Evolutionary conservation across 2,113 vertebrate genomes (phyloP).

Genomic region (Ia io): DNA sequence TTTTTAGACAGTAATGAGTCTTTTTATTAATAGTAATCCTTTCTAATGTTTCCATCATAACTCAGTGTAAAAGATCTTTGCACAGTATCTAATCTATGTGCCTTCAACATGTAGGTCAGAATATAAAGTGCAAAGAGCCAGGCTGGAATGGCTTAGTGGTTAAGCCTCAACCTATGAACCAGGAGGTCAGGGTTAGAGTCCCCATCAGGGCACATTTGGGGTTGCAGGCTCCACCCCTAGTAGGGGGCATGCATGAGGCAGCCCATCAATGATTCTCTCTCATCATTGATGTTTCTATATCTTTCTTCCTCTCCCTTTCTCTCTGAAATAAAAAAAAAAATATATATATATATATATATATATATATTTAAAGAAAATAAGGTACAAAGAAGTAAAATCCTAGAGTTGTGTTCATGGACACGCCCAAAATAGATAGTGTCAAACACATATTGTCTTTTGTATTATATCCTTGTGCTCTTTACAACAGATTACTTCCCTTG

Average conservation of each 20-base stretch:
- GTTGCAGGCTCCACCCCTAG: too few relatives aligned
- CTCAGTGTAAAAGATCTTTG: neutral
- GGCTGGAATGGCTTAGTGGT: too few relatives aligned
- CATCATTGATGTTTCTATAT: too few relatives aligned
- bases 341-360: too few relatives aligned
- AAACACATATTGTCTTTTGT: neutral
- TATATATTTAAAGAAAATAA: neutral
- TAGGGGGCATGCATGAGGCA: too few relatives aligned
- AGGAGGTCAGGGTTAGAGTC: too few relatives aligned
- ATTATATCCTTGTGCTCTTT: neutral
- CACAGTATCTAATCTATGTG: neutral
- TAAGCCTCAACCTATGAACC: too few relatives aligned
- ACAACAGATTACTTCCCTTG: neutral
- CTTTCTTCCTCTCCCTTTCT: too few relatives aligned
- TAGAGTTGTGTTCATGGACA: neutral
- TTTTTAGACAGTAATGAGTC: neutral
- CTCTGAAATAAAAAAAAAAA: too few relatives aligned
- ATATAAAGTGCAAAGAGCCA: neutral
- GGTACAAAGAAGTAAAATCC: neutral
- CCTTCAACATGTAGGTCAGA: neutral
- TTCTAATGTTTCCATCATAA: neutral
- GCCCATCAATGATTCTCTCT: too few relatives aligned
- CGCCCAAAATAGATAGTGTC: neutral
- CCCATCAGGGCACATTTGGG: too few relatives aligned
- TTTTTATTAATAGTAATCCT: neutral